Conservation (phyloP, 2,113 vertebrate species). For the Xiphophorus maculatus region DNA sequence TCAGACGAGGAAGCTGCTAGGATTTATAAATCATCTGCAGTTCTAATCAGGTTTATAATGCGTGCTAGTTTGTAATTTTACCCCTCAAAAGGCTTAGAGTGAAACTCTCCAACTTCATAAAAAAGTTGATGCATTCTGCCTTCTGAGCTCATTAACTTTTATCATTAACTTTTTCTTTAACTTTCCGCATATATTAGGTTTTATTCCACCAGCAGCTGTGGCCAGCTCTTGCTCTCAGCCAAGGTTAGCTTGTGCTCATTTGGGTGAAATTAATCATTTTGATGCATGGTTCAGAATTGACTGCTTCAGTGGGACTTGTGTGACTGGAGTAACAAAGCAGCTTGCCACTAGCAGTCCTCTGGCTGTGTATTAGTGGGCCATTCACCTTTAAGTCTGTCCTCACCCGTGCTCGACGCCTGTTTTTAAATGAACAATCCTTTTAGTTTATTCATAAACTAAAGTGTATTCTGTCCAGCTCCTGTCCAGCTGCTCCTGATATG, state of each 20-base stretch:
- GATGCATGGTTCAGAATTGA: conserved; percentile 93
- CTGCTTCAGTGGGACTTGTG: conserved; percentile 93
- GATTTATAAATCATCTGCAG: conserved; percentile 71
- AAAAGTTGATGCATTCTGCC: conserved; percentile 77
- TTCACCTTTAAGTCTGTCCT: conserved; percentile 83
- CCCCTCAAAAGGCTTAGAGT: conserved; percentile 55
- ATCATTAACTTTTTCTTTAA: conserved; percentile 85
- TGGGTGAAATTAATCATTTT: conserved; percentile 99
- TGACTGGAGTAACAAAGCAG: conserved; percentile 99
- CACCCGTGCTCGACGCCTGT: conserved; percentile 76
- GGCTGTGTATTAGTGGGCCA: conserved; percentile 91
- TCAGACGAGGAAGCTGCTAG: conserved; percentile 60
- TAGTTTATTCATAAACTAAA: not conserved
- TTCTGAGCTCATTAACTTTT: conserved; percentile 87
- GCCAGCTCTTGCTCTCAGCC: conserved; percentile 81
- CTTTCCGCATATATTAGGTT: conserved; percentile 89
- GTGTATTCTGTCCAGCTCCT: not conserved
- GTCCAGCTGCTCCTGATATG: not conserved
- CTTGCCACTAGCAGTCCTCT: conserved; percentile 95
- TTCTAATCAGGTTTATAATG: conserved; percentile 76
- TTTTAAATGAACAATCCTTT: conserved; percentile 72
- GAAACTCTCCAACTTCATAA: conserved; percentile 61
- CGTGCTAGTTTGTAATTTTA: conserved; percentile 72
- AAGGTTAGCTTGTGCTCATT: conserved; percentile 97
- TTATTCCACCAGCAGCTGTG: conserved; percentile 80